Percentiles rank a stretch among this genome's conserved stretches.
phyloP scores from a whole-genome alignment of 2,113 vertebrate species.

The Thalassarche chlororhynchos region DNA sequence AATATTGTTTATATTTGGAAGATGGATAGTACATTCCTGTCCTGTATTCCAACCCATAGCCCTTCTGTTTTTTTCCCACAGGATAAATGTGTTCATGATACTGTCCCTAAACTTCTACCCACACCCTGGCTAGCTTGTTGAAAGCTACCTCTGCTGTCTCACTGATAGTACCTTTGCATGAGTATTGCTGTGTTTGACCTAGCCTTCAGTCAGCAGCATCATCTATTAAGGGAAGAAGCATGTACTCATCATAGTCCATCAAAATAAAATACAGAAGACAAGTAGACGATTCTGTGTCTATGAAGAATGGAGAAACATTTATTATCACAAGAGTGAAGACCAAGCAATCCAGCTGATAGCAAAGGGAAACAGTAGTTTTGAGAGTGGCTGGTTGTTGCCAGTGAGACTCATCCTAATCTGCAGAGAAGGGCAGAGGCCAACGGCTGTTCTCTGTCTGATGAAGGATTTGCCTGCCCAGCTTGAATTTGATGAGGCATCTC shows the following conservation, averaged over 20 bases:
- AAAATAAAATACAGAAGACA: neutral
- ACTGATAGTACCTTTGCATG: neutral
- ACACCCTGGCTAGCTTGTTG: neutral
- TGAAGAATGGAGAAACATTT: neutral
- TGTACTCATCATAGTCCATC: neutral
- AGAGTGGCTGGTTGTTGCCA: neutral
- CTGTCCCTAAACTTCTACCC: neutral
- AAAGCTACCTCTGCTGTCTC: neutral
- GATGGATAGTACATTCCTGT: neutral
- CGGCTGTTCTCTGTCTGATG: neutral
- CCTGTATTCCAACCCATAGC: neutral
- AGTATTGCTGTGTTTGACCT: neutral
- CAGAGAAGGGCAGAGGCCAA: neutral
- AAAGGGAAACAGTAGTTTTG: neutral
- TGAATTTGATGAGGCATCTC: neutral
- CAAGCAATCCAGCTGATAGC: neutral
- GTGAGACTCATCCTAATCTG: neutral
- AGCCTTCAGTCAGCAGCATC: neutral
- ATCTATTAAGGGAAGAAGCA: neutral
- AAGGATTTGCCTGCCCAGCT: neutral
- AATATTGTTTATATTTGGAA: neutral
- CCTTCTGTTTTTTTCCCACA: neutral
- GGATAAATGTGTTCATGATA: neutral
- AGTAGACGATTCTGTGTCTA: neutral
- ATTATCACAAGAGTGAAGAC: neutral